These are phyloP conservation scores for Pherbina coryleti DNA, from an alignment of 2,888 invertebrate genomes.

Conservation along the genomic window DNA sequence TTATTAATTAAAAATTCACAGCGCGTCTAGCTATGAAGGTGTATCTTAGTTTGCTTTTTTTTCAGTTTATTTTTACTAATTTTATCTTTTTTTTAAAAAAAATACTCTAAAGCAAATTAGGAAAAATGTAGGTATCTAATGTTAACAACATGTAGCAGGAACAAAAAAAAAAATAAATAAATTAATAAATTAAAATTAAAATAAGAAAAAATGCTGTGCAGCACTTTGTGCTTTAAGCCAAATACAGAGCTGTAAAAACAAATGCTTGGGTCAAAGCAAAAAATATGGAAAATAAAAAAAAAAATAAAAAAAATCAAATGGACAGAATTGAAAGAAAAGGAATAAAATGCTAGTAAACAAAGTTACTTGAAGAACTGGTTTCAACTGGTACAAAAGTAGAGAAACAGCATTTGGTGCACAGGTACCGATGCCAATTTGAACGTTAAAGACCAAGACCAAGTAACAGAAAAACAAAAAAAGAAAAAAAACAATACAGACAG, in stretches of 20 bases:
- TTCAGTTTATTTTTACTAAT: neutral
- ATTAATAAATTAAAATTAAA: no score
- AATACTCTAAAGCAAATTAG: neutral
- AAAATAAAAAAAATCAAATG: neutral
- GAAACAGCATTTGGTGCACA: conserved; percentile 14
- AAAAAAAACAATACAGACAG: neutral
- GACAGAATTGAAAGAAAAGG: neutral
- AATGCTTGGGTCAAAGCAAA: conserved; percentile 24
- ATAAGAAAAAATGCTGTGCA: neutral
- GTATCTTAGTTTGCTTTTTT: neutral
- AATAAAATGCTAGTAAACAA: conserved; percentile 7
- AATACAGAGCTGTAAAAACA: conserved; percentile 24
- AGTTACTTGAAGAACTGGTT: conserved; percentile 30
- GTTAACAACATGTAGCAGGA: no score
- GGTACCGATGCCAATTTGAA: conserved; percentile 9
- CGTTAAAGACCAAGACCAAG: neutral
- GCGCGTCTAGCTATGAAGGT: neutral
- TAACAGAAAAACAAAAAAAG: neutral
- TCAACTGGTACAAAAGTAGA: conserved; percentile 22
- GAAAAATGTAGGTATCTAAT: no score
- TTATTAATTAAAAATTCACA: conserved; percentile 23
- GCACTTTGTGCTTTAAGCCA: conserved; percentile 1
- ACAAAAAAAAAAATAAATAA: no score
- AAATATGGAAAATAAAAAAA: neutral
- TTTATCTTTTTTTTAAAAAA: neutral